Percentiles rank a stretch among this genome's conserved stretches.
Evolutionary conservation across 2,888 invertebrate genomes (phyloP).

Genomic region (Odontothrips loti): DNA sequence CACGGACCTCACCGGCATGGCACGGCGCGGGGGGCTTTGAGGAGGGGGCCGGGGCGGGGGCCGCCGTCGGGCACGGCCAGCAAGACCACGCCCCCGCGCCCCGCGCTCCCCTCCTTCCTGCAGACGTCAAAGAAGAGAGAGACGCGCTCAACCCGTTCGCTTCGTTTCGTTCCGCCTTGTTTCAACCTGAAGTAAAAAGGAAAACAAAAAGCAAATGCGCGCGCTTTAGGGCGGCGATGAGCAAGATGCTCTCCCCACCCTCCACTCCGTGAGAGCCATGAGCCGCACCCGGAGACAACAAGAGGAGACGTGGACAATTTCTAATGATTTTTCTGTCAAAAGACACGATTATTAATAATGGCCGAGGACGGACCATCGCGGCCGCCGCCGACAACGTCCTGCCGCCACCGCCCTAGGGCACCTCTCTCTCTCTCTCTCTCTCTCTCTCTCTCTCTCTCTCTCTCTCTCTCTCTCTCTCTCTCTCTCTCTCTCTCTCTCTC

Average conservation of each 20-base stretch:
- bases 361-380: background rate
- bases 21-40: background rate
- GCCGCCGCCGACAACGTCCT: background rate
- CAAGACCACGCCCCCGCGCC: no score
- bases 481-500: background rate
- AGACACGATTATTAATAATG: constrained; percentile 11
- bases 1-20: no score
- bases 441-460: background rate
- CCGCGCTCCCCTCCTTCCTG: no score
- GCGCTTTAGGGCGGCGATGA: background rate
- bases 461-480: background rate
- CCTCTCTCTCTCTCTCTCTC: background rate
- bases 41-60: background rate
- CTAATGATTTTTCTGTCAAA: background rate
- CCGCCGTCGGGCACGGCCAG: no score
- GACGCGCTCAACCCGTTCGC: background rate
- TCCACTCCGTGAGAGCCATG: background rate
- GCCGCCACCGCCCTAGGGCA: background rate
- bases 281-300: background rate
- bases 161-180: constrained; percentile 21
- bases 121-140: no score
- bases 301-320: background rate
- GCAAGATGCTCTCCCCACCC: background rate
- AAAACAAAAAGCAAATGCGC: background rate
- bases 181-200: background rate